Conservation (phyloP, 2,888 invertebrate species). For the Scaptodrosophila latifasciaeformis region DNA sequence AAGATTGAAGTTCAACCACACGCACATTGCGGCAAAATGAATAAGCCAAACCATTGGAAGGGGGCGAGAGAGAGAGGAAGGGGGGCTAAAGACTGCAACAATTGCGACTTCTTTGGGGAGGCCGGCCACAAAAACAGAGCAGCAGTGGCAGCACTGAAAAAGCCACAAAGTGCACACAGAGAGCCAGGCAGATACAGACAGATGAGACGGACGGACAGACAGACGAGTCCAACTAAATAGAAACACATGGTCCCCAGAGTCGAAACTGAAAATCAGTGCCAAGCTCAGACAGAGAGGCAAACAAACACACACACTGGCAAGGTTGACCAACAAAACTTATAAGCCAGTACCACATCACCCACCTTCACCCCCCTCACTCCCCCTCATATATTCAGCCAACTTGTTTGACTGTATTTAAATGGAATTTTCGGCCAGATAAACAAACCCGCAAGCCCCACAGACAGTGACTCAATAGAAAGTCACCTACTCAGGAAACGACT, state of each 20-base stretch:
- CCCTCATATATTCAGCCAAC: slow-evolving; percentile 1
- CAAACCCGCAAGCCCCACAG: slow-evolving; percentile 28
- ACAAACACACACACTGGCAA: slow-evolving; percentile 32
- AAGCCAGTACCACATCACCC: slow-evolving; percentile 14
- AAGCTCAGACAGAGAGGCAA: background rate
- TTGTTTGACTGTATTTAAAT: slow-evolving; percentile 54
- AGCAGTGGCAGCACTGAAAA: slow-evolving; percentile 19
- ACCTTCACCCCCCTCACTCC: slow-evolving; percentile 2
- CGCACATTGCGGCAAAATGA: slow-evolving; percentile 48
- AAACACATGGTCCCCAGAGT: too few species aligned
- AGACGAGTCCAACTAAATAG: too few species aligned
- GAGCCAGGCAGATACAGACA: too few species aligned
- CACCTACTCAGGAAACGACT: too few species aligned
- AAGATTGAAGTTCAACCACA: slow-evolving; percentile 15
- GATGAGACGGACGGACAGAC: background rate
- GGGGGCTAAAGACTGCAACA: background rate
- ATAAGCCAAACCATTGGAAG: slow-evolving; percentile 21
- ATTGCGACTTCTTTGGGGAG: slow-evolving; percentile 43
- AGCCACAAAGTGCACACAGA: slow-evolving; percentile 44
- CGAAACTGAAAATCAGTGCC: too few species aligned
- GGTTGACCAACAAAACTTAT: slow-evolving; percentile 47
- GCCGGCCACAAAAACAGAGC: slow-evolving; percentile 31
- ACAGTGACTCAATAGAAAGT: too few species aligned
- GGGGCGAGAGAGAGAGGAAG: background rate
- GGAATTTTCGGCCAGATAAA: slow-evolving; percentile 54